Percentiles rank a stretch among this genome's conserved stretches.
These are phyloP conservation scores for Erebia ligea DNA, from an alignment of 2,888 invertebrate species.

Conservation along the genomic window DNA sequence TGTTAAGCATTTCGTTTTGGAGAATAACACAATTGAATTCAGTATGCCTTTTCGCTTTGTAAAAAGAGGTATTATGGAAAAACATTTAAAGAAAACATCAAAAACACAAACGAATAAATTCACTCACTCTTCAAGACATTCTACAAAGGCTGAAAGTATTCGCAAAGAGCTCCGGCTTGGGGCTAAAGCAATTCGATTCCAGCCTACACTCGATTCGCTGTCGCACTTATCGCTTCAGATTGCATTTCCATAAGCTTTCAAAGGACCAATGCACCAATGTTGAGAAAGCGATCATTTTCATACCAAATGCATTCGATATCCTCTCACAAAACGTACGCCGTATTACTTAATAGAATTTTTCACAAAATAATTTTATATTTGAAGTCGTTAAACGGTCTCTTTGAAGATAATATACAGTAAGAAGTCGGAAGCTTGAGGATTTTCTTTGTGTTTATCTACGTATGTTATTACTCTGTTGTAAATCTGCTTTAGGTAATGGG, in stretches of 20 bases:
- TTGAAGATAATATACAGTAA: constrained; percentile 22
- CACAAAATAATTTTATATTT: constrained; percentile 30
- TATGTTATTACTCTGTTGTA: constrained; percentile 32
- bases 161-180: constrained; percentile 33
- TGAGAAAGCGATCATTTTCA: constrained; percentile 37
- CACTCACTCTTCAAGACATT: constrained; percentile 19
- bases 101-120: constrained; percentile 10
- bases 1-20: not conserved
- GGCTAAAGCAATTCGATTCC: constrained; percentile 31
- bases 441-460: constrained; percentile 25
- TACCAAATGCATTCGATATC: constrained; percentile 34
- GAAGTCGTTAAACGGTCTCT: constrained; percentile 20
- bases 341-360: constrained; percentile 26
- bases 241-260: constrained; percentile 42
- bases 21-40: not conserved
- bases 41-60: not conserved
- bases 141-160: constrained; percentile 20
- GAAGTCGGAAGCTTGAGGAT: constrained; percentile 27
- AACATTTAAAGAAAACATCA: not conserved
- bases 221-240: constrained; percentile 28
- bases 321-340: constrained; percentile 21
- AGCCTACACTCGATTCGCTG: constrained; percentile 24
- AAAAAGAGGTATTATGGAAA: not conserved
- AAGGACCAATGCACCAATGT: constrained; percentile 40
- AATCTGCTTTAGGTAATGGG: constrained; percentile 15